Base-by-base conservation (phyloP, 53 echinoderm and acorn worm genomes). In the Pentamera pediparva region DNA sequence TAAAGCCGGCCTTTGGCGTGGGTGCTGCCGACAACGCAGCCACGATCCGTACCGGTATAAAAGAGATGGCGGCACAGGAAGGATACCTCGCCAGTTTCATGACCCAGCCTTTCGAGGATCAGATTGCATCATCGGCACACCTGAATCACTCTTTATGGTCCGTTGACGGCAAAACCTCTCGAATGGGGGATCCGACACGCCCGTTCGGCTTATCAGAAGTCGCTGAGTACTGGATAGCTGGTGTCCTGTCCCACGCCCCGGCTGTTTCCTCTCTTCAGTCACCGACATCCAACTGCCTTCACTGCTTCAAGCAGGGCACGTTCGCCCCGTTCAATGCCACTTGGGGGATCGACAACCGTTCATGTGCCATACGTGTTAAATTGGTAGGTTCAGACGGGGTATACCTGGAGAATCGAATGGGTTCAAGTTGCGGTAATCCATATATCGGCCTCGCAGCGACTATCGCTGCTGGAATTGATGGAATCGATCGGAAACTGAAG, bases 131-230 rank as follows among this genome's bases (percentile, higher is more conserved):
- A 6, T 50, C 79, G 18, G 71, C 79, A n/a, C 88, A 84, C 34
- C 79, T 88, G 37, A 76, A 76, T 30, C 86, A 86, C 35, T 86
- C 86, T 12, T 39, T 86, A 54, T 86, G 86, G 86, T 79, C 79
- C n/a, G 18, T 28, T 21, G 50, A 79, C n/a, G 86, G 86, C 8
- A 69, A 79, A 38, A 67, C 21, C 10, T 47, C 70, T 21, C 40
- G 79, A 10, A 55, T 83, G 33, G 43, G 41, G 39, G 86, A 82
- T 52, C 75, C 70, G 10, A 22, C 22, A 27, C 30, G 71, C 3
- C 59, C 58, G 20, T 32, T 52, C 45, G 75, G 74, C 9, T 26
- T 86, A 4, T 76, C 86, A 9, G 33, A 77, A 26, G 30, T 82
- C 2, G 86, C 49, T 29, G 26, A 82, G 28, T 24, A 82, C 35